phyloP scores from a whole-genome alignment of 2,113 vertebrate genomes.

The Hiodon tergisus region DNA sequence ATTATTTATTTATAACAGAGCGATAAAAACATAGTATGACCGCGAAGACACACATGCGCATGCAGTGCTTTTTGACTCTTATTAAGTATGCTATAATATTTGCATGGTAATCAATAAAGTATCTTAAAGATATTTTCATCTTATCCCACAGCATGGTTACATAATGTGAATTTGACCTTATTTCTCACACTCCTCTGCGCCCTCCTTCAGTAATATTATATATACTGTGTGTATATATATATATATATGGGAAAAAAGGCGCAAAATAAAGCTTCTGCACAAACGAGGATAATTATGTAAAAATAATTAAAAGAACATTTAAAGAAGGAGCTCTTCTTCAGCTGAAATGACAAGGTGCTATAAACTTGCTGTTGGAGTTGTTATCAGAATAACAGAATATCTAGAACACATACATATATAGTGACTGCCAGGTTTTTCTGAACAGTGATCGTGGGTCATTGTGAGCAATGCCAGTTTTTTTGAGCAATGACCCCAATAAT shows the following conservation, averaged over 20 bases:
- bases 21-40: not conserved
- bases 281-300: no score
- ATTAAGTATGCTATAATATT: not conserved
- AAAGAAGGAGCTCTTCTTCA: no score
- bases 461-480: no score
- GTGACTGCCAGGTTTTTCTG: no score
- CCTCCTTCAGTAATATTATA: constrained; percentile 2
- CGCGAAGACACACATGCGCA: not conserved
- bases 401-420: no score
- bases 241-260: not conserved
- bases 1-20: constrained; percentile 6
- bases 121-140: constrained; percentile 19
- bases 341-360: no score
- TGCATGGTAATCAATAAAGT: constrained; percentile 14
- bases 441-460: no score
- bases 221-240: constrained; percentile 4
- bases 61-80: not conserved
- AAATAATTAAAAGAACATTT: no score
- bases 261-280: no score
- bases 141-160: constrained; percentile 19
- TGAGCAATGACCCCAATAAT: no score
- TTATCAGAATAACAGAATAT: no score
- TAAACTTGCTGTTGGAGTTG: no score
- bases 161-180: constrained; percentile 21
- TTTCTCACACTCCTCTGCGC: constrained; percentile 11